Conservation (phyloP, 2,113 vertebrate genomes). For the Arvicanthis niloticus region DNA sequence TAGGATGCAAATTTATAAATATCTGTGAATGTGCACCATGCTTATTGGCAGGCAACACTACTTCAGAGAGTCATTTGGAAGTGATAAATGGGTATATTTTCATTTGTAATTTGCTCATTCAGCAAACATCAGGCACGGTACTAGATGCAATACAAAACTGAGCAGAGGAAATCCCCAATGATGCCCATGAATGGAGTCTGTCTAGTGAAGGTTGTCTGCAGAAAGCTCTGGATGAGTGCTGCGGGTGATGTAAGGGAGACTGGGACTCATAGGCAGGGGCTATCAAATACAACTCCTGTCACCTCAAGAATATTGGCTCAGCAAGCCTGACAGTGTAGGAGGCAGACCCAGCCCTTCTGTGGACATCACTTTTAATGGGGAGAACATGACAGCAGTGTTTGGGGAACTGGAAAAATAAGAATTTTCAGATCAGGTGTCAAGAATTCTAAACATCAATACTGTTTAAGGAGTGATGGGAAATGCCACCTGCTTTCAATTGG, state of each 20-base stretch:
- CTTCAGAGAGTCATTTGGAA: constrained; percentile 49
- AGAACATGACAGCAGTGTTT: neutral
- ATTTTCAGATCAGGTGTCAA: neutral
- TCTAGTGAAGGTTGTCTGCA: too few relatives aligned
- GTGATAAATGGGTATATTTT: constrained; percentile 45
- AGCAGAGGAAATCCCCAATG: neutral
- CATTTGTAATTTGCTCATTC: constrained; percentile 63
- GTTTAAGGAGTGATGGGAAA: neutral
- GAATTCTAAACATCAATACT: neutral
- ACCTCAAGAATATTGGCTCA: neutral
- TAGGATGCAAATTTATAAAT: constrained; percentile 67
- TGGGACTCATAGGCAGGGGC: neutral
- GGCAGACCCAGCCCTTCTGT: neutral
- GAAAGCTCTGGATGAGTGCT: neutral
- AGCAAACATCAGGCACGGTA: constrained; percentile 44
- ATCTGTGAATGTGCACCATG: constrained; percentile 14
- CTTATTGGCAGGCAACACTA: constrained; percentile 17
- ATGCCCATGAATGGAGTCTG: neutral
- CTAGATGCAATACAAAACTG: constrained; percentile 34
- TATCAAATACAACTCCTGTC: neutral
- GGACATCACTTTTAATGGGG: neutral
- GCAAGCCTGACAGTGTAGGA: neutral
- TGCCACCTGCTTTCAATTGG: neutral
- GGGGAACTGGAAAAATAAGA: neutral
- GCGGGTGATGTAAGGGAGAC: neutral